Evolutionary conservation across 2,113 vertebrate species (phyloP).

Genomic region (Ammodytes dubius): DNA sequence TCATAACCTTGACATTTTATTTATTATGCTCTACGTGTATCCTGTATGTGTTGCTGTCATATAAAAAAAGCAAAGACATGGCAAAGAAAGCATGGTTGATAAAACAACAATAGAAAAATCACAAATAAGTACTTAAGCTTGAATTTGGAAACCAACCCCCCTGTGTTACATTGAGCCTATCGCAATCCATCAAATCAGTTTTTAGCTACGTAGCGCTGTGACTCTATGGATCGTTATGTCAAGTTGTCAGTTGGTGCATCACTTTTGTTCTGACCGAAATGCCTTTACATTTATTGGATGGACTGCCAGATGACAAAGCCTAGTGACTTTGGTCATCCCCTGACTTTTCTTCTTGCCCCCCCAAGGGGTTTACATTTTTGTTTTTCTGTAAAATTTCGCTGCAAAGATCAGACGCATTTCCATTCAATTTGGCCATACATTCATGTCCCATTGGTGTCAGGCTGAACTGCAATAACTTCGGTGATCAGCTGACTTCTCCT

Average conservation of each 20-base stretch:
- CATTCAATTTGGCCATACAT: not conserved
- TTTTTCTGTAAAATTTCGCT: not conserved
- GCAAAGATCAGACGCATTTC: not conserved
- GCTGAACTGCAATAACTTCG: not conserved
- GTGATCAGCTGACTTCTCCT: not conserved
- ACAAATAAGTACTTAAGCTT: not conserved
- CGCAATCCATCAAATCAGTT: not conserved
- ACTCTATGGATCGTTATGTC: too few species aligned
- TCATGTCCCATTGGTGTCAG: not conserved
- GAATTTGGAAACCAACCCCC: not conserved
- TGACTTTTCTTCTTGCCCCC: not conserved
- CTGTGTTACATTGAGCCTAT: not conserved
- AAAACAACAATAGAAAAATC: constrained; percentile 9
- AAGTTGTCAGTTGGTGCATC: not conserved
- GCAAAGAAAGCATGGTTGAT: not conserved
- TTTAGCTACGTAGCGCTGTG: not conserved
- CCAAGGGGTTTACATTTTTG: not conserved
- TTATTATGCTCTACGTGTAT: constrained; percentile 27
- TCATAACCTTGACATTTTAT: constrained; percentile 58
- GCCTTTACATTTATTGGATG: not conserved
- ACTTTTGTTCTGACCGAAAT: not conserved
- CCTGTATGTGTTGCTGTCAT: constrained; percentile 13
- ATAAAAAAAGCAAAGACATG: constrained; percentile 10
- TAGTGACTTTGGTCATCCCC: not conserved
- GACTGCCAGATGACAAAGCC: not conserved